These are phyloP conservation scores for Chironomus striatipennis DNA, from an alignment of 1,140 invertebrate species.

Conservation along the genomic window DNA sequence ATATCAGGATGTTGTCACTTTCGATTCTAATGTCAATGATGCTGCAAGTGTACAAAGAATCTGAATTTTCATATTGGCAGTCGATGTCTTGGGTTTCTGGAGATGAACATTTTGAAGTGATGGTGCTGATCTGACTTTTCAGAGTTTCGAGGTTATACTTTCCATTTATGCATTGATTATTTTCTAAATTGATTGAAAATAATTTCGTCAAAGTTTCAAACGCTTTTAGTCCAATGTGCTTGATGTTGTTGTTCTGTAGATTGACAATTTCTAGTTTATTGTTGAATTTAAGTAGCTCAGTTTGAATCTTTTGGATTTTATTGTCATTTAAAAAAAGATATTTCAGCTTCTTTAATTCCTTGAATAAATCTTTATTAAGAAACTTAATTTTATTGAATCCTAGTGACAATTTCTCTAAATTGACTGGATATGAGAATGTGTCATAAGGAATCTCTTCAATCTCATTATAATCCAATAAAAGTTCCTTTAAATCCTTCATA, in stretches of 20 bases:
- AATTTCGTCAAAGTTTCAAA: no score
- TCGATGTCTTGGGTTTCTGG: no score
- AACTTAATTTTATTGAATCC: neutral
- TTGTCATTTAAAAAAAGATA: neutral
- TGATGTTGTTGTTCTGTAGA: neutral
- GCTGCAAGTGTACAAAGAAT: no score
- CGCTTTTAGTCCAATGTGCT: no score
- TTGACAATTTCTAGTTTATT: neutral
- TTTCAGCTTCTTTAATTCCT: neutral
- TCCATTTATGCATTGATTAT: no score
- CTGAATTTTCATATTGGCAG: no score
- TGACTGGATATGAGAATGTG: neutral
- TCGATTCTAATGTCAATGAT: no score
- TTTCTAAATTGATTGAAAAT: no score
- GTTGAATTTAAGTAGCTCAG: neutral
- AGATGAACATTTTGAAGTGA: no score
- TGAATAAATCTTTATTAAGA: neutral
- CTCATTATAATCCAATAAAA: neutral
- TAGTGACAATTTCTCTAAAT: neutral
- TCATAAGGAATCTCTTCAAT: neutral
- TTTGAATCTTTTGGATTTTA: neutral
- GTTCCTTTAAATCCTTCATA: neutral
- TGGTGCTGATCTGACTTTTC: no score
- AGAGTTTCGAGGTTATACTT: no score
- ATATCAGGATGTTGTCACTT: no score